Percentiles rank a stretch among this genome's conserved stretches.
Conservation (phyloP, 2,797 vertebrate genomes). For the Trachops cirrhosus region DNA sequence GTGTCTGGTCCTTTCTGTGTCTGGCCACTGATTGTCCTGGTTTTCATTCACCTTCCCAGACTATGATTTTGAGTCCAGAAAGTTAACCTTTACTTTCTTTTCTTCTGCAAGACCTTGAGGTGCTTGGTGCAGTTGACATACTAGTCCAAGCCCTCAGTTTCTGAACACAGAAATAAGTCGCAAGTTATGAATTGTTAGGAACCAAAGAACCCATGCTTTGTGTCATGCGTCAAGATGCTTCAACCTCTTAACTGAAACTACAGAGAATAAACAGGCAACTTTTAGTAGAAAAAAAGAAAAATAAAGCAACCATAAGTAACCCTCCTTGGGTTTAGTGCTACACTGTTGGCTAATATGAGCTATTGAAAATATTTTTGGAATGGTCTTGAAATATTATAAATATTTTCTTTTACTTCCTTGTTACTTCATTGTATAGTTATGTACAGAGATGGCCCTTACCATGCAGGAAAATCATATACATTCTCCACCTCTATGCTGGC, state of each 20-base stretch:
- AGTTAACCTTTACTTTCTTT: conserved; percentile 18
- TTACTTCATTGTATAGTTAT: conserved; percentile 68
- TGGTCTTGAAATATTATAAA: conserved; percentile 51
- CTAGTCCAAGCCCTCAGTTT: conserved; percentile 43
- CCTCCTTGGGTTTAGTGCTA: conserved; percentile 57
- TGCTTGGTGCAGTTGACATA: neutral
- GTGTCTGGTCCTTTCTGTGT: neutral
- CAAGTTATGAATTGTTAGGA: conserved; percentile 34
- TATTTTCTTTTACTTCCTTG: conserved; percentile 56
- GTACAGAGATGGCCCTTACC: conserved; percentile 69
- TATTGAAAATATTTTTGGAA: conserved; percentile 64
- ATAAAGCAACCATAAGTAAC: conserved; percentile 56
- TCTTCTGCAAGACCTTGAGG: conserved; percentile 35
- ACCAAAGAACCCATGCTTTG: conserved; percentile 76
- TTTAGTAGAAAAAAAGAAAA: conserved; percentile 32
- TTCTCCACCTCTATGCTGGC: conserved; percentile 70
- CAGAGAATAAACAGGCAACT: conserved; percentile 76
- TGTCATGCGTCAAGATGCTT: conserved; percentile 76
- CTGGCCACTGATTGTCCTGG: neutral
- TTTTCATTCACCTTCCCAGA: neutral
- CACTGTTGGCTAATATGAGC: conserved; percentile 65
- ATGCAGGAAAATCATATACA: conserved; percentile 62
- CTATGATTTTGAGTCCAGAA: neutral
- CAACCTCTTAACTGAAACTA: conserved; percentile 68
- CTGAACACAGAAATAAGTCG: conserved; percentile 41